A percentile compares a stretch with the other conserved stretches of the same genome.
Conservation (phyloP, 2,888 invertebrate species). For the Hypomecis punctinalis region DNA sequence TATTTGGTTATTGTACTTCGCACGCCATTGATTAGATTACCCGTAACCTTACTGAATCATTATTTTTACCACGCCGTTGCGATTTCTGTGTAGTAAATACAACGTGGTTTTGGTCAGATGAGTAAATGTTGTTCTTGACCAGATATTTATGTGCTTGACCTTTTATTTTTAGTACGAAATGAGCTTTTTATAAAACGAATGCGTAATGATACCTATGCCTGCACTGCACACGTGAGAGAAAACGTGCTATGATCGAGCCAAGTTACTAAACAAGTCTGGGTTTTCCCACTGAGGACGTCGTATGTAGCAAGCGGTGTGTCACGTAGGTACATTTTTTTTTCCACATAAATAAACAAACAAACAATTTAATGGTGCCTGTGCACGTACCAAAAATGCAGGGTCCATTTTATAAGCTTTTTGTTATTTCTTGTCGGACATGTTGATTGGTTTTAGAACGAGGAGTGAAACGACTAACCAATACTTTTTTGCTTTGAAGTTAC, state of each 20-base stretch:
- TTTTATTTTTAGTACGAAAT: conserved; percentile 8
- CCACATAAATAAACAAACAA: conserved; percentile 8
- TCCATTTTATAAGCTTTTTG: conserved; percentile 7
- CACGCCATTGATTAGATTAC: conserved; percentile 2
- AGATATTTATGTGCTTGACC: conserved; percentile 12
- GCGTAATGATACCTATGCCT: neutral
- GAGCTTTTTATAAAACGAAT: conserved; percentile 7
- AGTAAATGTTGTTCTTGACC: conserved; percentile 18
- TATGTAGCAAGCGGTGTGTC: conserved; percentile 16
- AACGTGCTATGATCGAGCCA: conserved; percentile 21
- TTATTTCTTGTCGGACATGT: conserved; percentile 5
- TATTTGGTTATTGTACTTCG: conserved; percentile 19
- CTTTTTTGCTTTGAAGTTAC: conserved; percentile 1
- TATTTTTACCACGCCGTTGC: neutral
- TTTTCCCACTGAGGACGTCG: conserved; percentile 39
- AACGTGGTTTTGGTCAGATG: neutral
- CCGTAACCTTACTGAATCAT: neutral
- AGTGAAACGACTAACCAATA: neutral
- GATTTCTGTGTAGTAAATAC: conserved; percentile 1
- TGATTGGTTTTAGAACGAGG: neutral
- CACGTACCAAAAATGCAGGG: neutral
- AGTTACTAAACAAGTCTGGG: conserved; percentile 23
- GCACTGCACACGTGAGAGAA: conserved; percentile 17
- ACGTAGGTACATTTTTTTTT: conserved; percentile 2
- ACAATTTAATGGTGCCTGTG: conserved; percentile 1